Base-by-base conservation (phyloP, 2,113 vertebrate species). In the Tonatia bakeri region DNA sequence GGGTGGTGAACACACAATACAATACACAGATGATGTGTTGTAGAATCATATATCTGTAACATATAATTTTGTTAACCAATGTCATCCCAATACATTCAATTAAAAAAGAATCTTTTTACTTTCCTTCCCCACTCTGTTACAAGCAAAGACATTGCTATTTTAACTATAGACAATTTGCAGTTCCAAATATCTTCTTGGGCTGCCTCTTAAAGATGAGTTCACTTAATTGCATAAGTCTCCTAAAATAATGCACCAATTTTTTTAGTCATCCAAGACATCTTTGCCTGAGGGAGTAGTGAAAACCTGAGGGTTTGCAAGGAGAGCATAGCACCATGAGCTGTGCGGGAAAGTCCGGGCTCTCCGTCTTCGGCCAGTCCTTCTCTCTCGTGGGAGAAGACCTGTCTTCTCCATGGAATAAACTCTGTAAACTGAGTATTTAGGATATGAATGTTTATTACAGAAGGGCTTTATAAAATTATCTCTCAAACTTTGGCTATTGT, bases 121-220 rank as follows among this genome's bases (percentile, higher is more conserved):
- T 87, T 91, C 11, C 20, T 94, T 82, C 77, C 36, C 22, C 45
- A 83, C 24, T 83, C 28, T 80, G 20, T 22, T 50, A 31, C n/a
- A 86, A 43, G 72, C 59, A 56, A 87, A 92, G 38, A 45, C 76
- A 54, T 73, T 79, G 52, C 56, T 95, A 47, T 91, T 91, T 97
- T 75, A 82, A 90, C 64, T 84, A 88, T 52, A 59, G 56, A 77
- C 67, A 76, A 80, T 92, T 76, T 95, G 14, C 47, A 82, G 70
- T 76, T 94, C 65, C 65, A 92, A 91, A 87, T 94, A 84, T 75
- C 31, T 14, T 59, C 2, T 65, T 76, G 92, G 69, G 26, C 12
- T 88, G 4, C 40, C 83, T 36, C 38, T 76, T 82, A 89, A 85
- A 90, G 61, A 87, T 7, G 61, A 88, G 38, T 38, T 92, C 47